These are phyloP conservation scores for Drosophila diplacantha DNA, from an alignment of 2,888 invertebrate species.

Conservation along the genomic window DNA sequence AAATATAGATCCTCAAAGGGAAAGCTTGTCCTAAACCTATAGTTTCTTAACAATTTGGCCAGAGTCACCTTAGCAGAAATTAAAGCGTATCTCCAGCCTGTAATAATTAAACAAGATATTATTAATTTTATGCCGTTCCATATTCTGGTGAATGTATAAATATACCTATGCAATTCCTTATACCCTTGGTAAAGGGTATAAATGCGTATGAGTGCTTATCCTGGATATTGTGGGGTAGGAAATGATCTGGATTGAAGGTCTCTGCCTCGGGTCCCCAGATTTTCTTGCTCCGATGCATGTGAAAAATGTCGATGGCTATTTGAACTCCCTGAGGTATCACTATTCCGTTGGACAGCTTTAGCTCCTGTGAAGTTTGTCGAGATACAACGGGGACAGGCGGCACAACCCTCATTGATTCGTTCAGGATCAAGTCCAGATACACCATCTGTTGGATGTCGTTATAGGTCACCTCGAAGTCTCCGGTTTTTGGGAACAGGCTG, in stretches of 20 bases:
- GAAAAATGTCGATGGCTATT: constrained; percentile 73
- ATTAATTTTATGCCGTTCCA: too few species aligned
- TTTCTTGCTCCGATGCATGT: constrained; percentile 72
- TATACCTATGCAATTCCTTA: constrained; percentile 75
- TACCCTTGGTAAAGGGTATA: constrained; percentile 76
- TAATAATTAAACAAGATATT: neutral
- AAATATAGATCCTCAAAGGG: constrained; percentile 72
- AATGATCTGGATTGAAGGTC: constrained; percentile 75
- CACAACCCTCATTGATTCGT: constrained; percentile 75
- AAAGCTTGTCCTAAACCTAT: constrained; percentile 69
- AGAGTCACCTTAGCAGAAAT: constrained; percentile 72
- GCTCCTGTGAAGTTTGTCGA: constrained; percentile 63
- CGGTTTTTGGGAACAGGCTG: constrained; percentile 58
- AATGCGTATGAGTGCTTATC: constrained; percentile 74
- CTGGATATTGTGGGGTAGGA: constrained; percentile 72
- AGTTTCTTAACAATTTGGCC: constrained; percentile 72
- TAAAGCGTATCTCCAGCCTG: constrained; percentile 74
- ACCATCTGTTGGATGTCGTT: constrained; percentile 70
- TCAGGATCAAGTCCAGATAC: constrained; percentile 74
- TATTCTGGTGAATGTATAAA: neutral
- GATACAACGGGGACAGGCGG: constrained; percentile 74
- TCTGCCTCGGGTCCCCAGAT: constrained; percentile 76
- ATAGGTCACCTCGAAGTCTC: constrained; percentile 64
- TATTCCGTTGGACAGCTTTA: constrained; percentile 67
- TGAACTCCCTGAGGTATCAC: constrained; percentile 72